Percentiles rank a stretch among this genome's conserved stretches.
Evolutionary conservation across 2,888 invertebrate genomes (phyloP).

Genomic region (Drosophila falleni): DNA sequence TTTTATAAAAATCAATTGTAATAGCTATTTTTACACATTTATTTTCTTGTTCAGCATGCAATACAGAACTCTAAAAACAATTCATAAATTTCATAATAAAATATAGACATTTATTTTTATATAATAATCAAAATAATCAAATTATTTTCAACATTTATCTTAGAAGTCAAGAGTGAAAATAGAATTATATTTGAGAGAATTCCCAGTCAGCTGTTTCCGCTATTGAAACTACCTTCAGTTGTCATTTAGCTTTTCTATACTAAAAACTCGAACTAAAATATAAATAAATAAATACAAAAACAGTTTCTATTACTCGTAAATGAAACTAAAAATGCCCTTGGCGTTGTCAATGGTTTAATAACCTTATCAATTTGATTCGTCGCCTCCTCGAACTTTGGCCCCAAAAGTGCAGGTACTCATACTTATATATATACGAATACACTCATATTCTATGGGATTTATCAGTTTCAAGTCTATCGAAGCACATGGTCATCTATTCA

Average conservation of each 20-base stretch:
- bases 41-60: no score
- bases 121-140: no score
- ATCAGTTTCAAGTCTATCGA: conserved; percentile 30
- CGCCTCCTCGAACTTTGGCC: conserved; percentile 55
- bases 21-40: no score
- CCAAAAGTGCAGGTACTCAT: conserved; percentile 30
- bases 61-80: no score
- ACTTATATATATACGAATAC: not conserved
- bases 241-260: conserved; percentile 31
- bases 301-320: conserved; percentile 15
- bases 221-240: conserved; percentile 43
- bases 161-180: conserved; percentile 14
- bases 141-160: no score
- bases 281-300: conserved; percentile 13
- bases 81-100: no score
- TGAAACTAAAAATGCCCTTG: conserved; percentile 54
- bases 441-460: conserved; percentile 1
- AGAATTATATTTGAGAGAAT: not conserved
- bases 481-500: conserved; percentile 31
- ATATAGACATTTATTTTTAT: no score
- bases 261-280: conserved; percentile 7
- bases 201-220: not conserved
- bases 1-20: no score
- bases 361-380: conserved; percentile 60
- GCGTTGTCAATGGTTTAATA: conserved; percentile 43